Percentiles rank a stretch among this genome's conserved stretches.
phyloP scores from a whole-genome alignment of 2,113 vertebrate genomes.

The Elaphurus davidianus region DNA sequence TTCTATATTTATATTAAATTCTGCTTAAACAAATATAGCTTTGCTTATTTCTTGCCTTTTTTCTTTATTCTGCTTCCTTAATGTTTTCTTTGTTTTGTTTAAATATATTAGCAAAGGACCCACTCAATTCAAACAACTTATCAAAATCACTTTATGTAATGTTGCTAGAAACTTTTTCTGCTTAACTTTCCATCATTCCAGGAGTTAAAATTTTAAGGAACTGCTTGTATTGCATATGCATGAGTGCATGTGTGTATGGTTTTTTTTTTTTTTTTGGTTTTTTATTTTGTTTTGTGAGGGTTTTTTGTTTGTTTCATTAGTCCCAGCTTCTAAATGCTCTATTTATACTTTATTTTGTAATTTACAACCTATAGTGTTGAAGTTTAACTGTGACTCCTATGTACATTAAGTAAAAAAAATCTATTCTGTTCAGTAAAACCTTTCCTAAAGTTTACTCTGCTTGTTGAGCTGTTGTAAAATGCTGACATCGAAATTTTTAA shows the following conservation, averaged over 20 bases:
- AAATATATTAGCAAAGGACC: not conserved
- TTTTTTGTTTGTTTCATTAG: not conserved
- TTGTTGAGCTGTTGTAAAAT: not conserved
- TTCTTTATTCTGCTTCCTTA: not conserved
- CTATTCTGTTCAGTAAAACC: not conserved
- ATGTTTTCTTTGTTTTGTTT: constrained; percentile 6
- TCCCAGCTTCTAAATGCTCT: not conserved
- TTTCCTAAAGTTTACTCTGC: not conserved
- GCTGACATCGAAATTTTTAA: not conserved
- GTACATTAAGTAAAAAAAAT: not conserved
- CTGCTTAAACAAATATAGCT: not conserved
- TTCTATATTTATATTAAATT: not conserved
- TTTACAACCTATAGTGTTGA: not conserved
- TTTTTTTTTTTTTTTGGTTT: not conserved
- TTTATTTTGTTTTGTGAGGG: not conserved
- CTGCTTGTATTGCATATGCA: not conserved
- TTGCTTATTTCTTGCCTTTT: not conserved
- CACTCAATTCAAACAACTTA: not conserved
- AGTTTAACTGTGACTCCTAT: not conserved
- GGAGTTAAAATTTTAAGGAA: not conserved
- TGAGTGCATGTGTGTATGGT: not conserved
- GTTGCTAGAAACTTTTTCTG: not conserved
- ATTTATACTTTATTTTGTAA: not conserved
- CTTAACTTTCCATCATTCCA: not conserved
- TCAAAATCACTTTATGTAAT: not conserved